Base-by-base conservation (phyloP, 2,888 invertebrate genomes). In the Spodoptera picta region DNA sequence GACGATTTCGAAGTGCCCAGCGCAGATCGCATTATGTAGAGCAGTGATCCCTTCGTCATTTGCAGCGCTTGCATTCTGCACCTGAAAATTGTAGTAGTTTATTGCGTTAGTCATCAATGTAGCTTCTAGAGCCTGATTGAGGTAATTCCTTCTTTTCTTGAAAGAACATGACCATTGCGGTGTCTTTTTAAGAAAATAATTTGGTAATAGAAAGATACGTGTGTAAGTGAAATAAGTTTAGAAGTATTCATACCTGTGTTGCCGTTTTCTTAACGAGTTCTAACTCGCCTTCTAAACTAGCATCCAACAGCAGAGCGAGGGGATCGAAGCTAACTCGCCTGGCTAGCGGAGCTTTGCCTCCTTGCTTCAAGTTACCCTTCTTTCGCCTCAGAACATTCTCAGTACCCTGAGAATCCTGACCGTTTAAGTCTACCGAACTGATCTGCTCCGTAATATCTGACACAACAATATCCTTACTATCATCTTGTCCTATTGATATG, bases 1-100 rank as follows among this genome's bases (percentile, higher is more conserved):
- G 82, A 99, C 99, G 85, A 99, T 99, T 87, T 99, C 99, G 85
- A 98, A 96, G 94, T 99, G 99, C 19, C 99, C 99, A 2, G 99
- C 99, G 91, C 99, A 99, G 86, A 99, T 99, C 81, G 99, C 99
- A 92, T 99, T 99, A 95, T 99, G 99, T 65, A 99, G 96, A 46
- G 99, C 99, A 1, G 99, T 99, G 86, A 99, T 99, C 59, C 99
- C 99, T 93, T 99, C 99, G 91, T 99, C 99, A 90, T 99, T 99
- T 65, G 99, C 98, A 60, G 98, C 98, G 90, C 99, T 99, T 45
- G 99, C 98, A 95, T 99, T 98, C 78, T 98, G 96, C 75, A 99
- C 97, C 96, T 96, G 85, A 19, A 88, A 5, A 27, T 7, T 43
- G 27, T 47, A 2, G 47, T n/a, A 24, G 1, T 36, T 36, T 5